These are phyloP conservation scores for Pygocentrus nattereri DNA, from an alignment of 2,797 vertebrate genomes.

Conservation along the genomic window DNA sequence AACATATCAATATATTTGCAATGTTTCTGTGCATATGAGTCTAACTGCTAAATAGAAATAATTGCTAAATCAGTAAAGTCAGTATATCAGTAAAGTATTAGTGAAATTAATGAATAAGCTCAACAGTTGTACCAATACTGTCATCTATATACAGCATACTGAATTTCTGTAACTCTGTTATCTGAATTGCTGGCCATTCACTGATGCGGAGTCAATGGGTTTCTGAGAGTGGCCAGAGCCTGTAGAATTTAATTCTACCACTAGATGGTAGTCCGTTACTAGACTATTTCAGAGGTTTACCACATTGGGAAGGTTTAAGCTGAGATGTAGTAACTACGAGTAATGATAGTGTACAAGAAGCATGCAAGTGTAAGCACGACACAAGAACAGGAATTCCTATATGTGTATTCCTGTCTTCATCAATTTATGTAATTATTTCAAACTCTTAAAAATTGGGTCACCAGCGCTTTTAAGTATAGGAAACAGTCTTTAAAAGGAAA, in stretches of 20 bases:
- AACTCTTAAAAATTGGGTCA: no score
- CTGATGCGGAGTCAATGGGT: background rate
- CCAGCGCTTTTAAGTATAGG: no score
- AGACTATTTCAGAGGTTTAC: background rate
- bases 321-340: background rate
- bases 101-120: background rate
- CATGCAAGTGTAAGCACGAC: background rate
- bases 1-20: background rate
- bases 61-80: no score
- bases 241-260: conserved; percentile 36
- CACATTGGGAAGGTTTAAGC: background rate
- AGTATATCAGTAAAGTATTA: no score
- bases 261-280: conserved; percentile 60
- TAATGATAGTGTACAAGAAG: background rate
- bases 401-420: background rate
- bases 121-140: no score
- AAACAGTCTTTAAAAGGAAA: no score
- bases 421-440: background rate
- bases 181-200: background rate
- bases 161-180: background rate
- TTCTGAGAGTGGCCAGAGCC: background rate
- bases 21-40: background rate
- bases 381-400: background rate
- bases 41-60: no score
- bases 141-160: background rate